phyloP scores from a whole-genome alignment of 2,797 vertebrate species.

The Acrossocheilus wenchowensis region DNA sequence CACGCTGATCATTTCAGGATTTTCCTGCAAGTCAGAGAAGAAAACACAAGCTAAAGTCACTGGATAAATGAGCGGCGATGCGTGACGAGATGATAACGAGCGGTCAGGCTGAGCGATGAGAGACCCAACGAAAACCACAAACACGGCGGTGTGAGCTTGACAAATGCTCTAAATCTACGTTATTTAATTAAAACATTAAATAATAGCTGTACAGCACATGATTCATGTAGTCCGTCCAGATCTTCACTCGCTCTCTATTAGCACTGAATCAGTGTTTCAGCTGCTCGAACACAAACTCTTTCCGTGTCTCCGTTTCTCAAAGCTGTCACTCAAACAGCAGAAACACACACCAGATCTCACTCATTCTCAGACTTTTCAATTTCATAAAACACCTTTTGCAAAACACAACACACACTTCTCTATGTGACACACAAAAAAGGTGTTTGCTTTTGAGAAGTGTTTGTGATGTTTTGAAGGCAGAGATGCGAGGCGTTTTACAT shows the following conservation, averaged over 20 bases:
- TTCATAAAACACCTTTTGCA: no score
- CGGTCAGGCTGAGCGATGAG: not conserved
- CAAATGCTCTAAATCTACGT: slow-evolving; percentile 23
- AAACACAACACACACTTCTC: no score
- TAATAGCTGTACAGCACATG: slow-evolving; percentile 21
- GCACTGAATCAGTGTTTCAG: not conserved
- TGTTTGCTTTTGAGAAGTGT: no score
- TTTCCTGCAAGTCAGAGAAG: not conserved
- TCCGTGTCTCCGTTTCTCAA: no score
- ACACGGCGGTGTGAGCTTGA: not conserved
- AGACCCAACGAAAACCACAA: not conserved
- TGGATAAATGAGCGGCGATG: not conserved
- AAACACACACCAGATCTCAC: no score
- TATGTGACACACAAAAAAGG: no score
- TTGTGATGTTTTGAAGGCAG: no score
- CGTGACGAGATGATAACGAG: not conserved
- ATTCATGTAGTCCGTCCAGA: slow-evolving; percentile 13
- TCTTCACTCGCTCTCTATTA: not conserved
- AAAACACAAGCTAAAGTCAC: not conserved
- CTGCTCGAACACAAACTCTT: no score
- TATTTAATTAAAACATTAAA: slow-evolving; percentile 54
- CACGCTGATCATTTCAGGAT: not conserved
- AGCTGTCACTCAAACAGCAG: no score
- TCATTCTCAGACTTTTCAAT: no score
- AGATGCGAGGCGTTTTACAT: no score